phyloP scores from a whole-genome alignment of 2,797 vertebrate species.

The Amblyopsis hoosieri region DNA sequence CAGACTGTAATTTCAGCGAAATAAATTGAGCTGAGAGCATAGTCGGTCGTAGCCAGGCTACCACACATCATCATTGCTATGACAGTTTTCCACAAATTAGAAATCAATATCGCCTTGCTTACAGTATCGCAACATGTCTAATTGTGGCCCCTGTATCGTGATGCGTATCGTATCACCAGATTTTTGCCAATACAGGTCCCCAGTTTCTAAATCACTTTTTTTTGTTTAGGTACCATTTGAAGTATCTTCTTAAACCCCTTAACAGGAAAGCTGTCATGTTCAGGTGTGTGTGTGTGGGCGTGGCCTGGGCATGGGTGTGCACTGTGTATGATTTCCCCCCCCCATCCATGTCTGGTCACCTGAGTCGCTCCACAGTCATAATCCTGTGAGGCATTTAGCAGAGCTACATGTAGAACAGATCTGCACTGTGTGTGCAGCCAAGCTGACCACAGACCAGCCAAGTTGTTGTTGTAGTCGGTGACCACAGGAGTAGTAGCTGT shows the following conservation, averaged over 20 bases:
- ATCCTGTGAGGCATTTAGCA: conserved; percentile 62
- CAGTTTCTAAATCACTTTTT: neutral
- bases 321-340: neutral
- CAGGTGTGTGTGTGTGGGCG: too few species aligned
- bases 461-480: conserved; percentile 13
- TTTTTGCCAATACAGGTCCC: too few species aligned
- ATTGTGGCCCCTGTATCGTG: too few species aligned
- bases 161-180: too few species aligned
- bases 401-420: conserved; percentile 39
- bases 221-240: conserved; percentile 14
- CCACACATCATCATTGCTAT: too few species aligned
- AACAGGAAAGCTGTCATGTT: too few species aligned
- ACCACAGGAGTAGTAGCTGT: neutral
- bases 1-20: too few species aligned
- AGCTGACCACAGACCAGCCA: conserved; percentile 19
- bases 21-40: too few species aligned
- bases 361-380: conserved; percentile 50
- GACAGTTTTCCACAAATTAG: too few species aligned
- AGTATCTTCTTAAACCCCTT: neutral
- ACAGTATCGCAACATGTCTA: too few species aligned
- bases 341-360: conserved; percentile 59
- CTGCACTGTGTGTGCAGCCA: conserved; percentile 18
- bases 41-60: too few species aligned
- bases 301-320: neutral
- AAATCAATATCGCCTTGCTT: too few species aligned